Evolutionary conservation across 2,113 vertebrate genomes (phyloP).

Genomic region (Syngnathoides biaculeatus): DNA sequence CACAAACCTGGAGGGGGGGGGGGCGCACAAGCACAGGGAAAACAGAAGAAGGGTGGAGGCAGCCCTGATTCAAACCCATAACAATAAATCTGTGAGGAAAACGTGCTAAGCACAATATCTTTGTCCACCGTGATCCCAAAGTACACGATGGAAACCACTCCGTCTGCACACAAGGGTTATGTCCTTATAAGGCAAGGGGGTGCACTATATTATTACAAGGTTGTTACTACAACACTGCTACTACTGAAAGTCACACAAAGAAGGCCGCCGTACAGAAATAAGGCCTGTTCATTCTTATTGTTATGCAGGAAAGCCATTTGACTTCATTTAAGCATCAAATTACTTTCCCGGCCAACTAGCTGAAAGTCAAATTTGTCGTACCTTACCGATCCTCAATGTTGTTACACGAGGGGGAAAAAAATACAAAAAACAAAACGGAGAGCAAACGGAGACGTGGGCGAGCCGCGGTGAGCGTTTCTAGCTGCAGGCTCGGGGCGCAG

Average conservation of each 20-base stretch:
- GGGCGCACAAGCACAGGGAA: neutral
- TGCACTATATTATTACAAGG: neutral
- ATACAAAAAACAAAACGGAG: constrained; percentile 6
- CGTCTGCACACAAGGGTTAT: constrained; percentile 11
- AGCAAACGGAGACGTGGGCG: constrained; percentile 6
- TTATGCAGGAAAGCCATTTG: neutral
- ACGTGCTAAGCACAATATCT: neutral
- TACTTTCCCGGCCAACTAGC: neutral
- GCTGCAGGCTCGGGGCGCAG: constrained; percentile 29
- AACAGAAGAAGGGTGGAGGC: neutral
- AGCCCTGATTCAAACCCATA: neutral
- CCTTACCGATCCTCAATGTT: constrained; percentile 26
- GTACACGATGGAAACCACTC: neutral
- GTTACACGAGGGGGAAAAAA: no score
- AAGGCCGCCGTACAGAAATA: neutral
- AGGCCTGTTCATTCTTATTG: neutral
- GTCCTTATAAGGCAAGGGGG: constrained; percentile 38
- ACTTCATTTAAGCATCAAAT: neutral
- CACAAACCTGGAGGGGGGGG: neutral
- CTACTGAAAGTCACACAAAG: neutral
- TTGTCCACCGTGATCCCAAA: neutral
- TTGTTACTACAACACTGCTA: neutral
- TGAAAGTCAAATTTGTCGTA: constrained; percentile 11
- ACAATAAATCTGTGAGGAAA: neutral
- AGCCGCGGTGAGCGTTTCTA: constrained; percentile 24